Conservation (phyloP, 2,888 invertebrate species). For the Crossocerus cetratus region DNA sequence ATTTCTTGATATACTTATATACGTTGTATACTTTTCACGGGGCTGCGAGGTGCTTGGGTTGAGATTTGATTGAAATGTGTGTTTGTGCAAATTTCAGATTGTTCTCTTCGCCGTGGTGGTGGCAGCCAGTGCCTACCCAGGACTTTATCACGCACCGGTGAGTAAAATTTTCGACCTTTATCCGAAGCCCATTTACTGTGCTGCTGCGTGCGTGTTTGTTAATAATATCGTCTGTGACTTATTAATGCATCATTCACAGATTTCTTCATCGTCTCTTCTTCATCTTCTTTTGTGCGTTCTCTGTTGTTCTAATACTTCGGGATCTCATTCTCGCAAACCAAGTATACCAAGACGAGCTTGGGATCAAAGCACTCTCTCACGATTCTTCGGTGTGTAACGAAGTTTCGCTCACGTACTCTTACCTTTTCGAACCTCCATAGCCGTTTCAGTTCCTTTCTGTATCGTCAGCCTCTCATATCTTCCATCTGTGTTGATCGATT, state of each 20-base stretch:
- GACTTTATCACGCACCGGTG: slow-evolving; percentile 57
- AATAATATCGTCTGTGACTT: too few species aligned
- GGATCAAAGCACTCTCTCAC: not conserved
- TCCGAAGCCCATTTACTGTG: too few species aligned
- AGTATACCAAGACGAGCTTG: too few species aligned
- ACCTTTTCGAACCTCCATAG: not conserved
- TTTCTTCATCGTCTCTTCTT: not conserved
- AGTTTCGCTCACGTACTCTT: too few species aligned
- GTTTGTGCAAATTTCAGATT: slow-evolving; percentile 59
- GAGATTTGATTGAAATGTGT: not conserved
- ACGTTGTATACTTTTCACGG: too few species aligned
- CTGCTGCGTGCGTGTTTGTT: not conserved
- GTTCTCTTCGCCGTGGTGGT: slow-evolving; percentile 72
- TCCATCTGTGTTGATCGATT: too few species aligned
- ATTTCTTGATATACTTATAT: too few species aligned
- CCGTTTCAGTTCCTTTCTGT: too few species aligned
- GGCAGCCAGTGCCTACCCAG: slow-evolving; percentile 70
- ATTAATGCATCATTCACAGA: too few species aligned
- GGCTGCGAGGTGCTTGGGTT: too few species aligned
- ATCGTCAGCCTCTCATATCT: too few species aligned
- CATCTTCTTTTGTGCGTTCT: slow-evolving; percentile 1
- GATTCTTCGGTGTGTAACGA: not conserved
- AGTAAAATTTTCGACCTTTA: slow-evolving; percentile 25
- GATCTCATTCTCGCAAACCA: too few species aligned
- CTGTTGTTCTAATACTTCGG: not conserved